Evolutionary conservation across 1,140 invertebrate genomes (phyloP).

Genomic region (Drosophila ironensis): DNA sequence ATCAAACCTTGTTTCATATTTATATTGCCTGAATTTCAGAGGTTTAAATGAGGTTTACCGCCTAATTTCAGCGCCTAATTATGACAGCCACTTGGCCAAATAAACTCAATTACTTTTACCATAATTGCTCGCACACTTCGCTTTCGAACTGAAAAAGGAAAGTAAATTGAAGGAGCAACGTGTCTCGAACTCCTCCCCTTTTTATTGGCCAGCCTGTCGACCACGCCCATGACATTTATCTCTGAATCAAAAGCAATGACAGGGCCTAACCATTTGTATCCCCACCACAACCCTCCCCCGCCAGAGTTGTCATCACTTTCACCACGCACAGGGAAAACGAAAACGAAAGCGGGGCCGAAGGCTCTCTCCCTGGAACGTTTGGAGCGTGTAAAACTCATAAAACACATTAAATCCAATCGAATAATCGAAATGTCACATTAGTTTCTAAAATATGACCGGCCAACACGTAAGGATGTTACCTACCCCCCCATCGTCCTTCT

Average conservation of each 20-base stretch:
- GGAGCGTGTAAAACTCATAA: constrained; percentile 79
- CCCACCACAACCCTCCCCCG: neutral
- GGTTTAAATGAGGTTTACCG: no score
- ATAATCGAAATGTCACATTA: constrained; percentile 82
- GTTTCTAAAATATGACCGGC: constrained; percentile 80
- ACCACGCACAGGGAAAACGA: neutral
- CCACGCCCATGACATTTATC: constrained; percentile 54
- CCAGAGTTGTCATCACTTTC: constrained; percentile 54
- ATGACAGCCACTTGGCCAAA: no score
- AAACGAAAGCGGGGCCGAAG: no score
- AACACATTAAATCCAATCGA: constrained; percentile 82
- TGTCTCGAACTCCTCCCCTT: neutral
- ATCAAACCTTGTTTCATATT: no score
- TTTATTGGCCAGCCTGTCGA: constrained; percentile 3
- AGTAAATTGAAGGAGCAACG: no score
- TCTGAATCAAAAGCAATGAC: constrained; percentile 37
- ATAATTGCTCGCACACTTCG: no score
- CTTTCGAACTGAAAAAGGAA: no score
- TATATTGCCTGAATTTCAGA: no score
- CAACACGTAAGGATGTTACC: constrained; percentile 62
- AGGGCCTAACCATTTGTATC: constrained; percentile 34
- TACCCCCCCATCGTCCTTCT: neutral
- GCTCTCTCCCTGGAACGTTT: constrained; percentile 23
- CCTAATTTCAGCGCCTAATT: no score
- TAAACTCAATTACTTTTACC: no score